Evolutionary conservation across 2,797 vertebrate genomes (phyloP), one percentile per base, ranked within the genome.

Genomic region (Rhinogobio ventralis): DNA sequence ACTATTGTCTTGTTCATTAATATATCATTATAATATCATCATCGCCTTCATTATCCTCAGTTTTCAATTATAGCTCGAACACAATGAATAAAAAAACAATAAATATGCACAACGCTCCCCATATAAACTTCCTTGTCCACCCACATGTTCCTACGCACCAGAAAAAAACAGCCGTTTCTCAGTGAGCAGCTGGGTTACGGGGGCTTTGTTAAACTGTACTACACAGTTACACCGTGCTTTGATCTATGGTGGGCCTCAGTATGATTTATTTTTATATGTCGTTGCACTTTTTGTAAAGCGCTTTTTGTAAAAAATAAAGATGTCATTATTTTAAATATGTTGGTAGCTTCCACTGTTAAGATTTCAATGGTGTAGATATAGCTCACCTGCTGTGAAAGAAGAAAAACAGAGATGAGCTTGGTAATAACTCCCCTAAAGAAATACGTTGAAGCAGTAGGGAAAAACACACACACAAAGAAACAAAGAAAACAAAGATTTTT

Each of bases 261-360:
- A 64, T 62, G 81, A 45, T 81, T 79, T 79, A 33, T 77, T 57
- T 80, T 62, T 55, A 79, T 53, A 81, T 69, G 85, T 49, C 49
- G 19, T 66, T 67, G 60, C 5, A 36, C n/a, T 80, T 84, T 76
- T 49, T 68, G n/a, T 72, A 84, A n/a, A n/a, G n/a, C n/a, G n/a
- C n/a, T n/a, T n/a, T n/a, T n/a, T n/a, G n/a, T n/a, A n/a, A n/a
- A n/a, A n/a, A n/a, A n/a, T n/a, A n/a, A 84, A 77, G 23, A 45
- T 60, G n/a, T 83, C 64, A 77, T 84, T 78, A 87, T 55, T 79
- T 76, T 71, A 55, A 85, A 85, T 86, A 46, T 51, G 62, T 88
- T 45, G 78, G 28, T 39, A 71, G 45, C 46, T 75, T 62, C 60
- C 64, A 45, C 77, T 25, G 62, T 49, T 71, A 10, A 85, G 10